A percentile compares a stretch with the other conserved stretches of the same genome.
Conservation (phyloP, 2,797 vertebrate genomes). For the Catamblyrhynchus diadema region DNA sequence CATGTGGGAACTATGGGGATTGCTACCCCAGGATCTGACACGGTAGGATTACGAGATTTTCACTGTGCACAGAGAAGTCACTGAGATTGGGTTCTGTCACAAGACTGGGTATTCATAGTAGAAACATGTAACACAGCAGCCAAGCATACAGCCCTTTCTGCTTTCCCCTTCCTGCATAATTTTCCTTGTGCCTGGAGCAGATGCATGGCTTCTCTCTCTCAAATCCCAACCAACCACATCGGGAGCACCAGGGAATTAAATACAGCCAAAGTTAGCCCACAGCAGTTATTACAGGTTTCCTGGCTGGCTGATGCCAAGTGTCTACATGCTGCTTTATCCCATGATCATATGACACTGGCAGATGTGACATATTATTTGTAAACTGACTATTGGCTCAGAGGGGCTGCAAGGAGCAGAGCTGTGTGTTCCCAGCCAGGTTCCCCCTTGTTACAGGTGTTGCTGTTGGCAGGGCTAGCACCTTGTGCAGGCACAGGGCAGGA, state of each 20-base stretch:
- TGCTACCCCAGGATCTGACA: background rate
- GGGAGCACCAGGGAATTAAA: background rate
- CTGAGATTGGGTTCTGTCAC: background rate
- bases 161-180: background rate
- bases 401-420: background rate
- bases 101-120: background rate
- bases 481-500: background rate
- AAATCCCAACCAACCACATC: background rate
- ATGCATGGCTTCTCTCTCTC: background rate
- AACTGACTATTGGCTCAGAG: background rate
- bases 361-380: background rate
- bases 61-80: background rate
- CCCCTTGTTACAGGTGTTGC: background rate
- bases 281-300: background rate
- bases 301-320: background rate
- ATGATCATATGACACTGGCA: background rate
- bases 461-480: background rate
- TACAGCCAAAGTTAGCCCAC: background rate
- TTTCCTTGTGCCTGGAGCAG: background rate
- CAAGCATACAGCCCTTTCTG: background rate
- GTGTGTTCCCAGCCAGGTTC: rapidly evolving
- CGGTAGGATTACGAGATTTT: background rate
- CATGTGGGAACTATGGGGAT: background rate
- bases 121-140: background rate
- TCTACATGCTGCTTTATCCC: background rate